Evolutionary conservation across 2,113 vertebrate genomes (phyloP).

Genomic region (Hippopotamus amphibius): DNA sequence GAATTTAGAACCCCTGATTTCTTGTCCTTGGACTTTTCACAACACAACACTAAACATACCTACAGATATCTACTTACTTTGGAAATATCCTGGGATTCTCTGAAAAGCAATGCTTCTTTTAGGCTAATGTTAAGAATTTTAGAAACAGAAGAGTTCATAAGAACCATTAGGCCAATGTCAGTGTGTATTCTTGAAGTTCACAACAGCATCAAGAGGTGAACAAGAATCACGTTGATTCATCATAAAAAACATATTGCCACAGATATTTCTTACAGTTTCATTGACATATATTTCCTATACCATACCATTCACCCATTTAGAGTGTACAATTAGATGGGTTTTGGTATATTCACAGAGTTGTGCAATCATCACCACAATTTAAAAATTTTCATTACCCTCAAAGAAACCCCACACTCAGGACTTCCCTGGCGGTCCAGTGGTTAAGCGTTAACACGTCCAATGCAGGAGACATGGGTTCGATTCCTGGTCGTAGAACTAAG

Average conservation of each 20-base stretch:
- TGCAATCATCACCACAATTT: neutral
- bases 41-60: neutral
- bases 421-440: too few species aligned
- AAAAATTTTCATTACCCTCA: neutral
- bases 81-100: neutral
- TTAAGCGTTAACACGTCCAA: too few species aligned
- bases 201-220: neutral
- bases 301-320: neutral
- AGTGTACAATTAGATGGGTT: neutral
- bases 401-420: neutral
- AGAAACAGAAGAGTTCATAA: constrained; percentile 16
- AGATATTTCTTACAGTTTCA: neutral
- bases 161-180: neutral
- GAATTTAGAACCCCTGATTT: neutral
- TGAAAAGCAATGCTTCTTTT: neutral
- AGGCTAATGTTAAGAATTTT: constrained; percentile 49
- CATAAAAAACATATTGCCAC: neutral
- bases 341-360: neutral
- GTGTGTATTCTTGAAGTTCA: neutral
- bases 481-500: too few species aligned
- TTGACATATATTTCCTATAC: neutral
- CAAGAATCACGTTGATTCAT: neutral
- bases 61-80: constrained; percentile 20
- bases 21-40: neutral
- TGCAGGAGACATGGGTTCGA: too few species aligned